Conservation (phyloP, 1,140 invertebrate genomes). For the Magallana angulata region DNA sequence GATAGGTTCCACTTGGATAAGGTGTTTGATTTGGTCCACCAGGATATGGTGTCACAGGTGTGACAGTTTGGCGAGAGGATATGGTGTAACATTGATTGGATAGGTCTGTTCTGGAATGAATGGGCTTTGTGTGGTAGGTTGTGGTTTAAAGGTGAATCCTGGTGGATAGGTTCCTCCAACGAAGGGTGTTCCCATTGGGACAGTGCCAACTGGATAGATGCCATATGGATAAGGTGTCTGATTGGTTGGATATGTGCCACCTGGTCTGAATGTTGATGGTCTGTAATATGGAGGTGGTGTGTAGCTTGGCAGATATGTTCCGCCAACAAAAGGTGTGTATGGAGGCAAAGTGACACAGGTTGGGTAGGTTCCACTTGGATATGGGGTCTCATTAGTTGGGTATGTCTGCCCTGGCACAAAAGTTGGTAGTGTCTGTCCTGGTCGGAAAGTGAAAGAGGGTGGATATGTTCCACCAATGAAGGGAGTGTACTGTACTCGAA, state of each 20-base stretch:
- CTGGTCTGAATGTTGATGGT: constrained; percentile 37
- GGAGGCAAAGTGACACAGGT: constrained; percentile 28
- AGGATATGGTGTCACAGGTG: constrained; percentile 35
- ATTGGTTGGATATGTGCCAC: constrained; percentile 45
- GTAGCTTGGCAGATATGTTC: constrained; percentile 47
- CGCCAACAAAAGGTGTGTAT: constrained; percentile 35
- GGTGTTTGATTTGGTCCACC: constrained; percentile 37
- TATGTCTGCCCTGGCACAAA: constrained; percentile 35
- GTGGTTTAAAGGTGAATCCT: constrained; percentile 37
- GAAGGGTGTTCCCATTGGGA: constrained; percentile 39
- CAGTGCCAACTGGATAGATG: constrained; percentile 27
- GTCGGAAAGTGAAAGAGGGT: constrained; percentile 24
- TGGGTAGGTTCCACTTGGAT: constrained; percentile 33
- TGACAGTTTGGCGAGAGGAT: constrained; percentile 20
- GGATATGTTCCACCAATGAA: constrained; percentile 39
- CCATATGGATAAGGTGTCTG: constrained; percentile 39
- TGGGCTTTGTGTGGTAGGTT: constrained; percentile 15
- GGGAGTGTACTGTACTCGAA: constrained; percentile 22
- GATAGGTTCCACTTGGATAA: constrained; percentile 42
- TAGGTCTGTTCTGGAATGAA: constrained; percentile 46
- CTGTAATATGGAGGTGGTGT: constrained; percentile 40
- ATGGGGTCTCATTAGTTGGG: constrained; percentile 38
- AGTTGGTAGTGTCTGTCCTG: constrained; percentile 13
- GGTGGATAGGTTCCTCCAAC: constrained; percentile 31
- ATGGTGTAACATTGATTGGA: constrained; percentile 41